These are phyloP conservation scores for Ferrisia virgata DNA, from an alignment of 2,888 invertebrate genomes.

Conservation along the genomic window DNA sequence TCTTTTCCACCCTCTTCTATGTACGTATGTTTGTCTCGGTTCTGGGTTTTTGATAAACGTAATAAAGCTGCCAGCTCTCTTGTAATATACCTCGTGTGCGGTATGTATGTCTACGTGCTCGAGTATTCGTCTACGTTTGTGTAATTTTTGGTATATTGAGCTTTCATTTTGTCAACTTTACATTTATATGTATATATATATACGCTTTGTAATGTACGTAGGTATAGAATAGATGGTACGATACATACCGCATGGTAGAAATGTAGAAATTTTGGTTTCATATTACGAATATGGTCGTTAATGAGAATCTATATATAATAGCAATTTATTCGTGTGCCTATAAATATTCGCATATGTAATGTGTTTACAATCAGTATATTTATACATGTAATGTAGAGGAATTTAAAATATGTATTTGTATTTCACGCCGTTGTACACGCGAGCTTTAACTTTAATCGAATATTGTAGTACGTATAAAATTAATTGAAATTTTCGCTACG, in stretches of 20 bases:
- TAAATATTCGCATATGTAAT: not conserved
- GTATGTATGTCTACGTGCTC: not conserved
- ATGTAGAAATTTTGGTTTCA: not conserved
- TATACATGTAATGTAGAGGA: not conserved
- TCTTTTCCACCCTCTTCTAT: no score
- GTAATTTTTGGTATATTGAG: not conserved
- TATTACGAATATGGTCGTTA: not conserved
- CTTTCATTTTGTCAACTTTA: not conserved
- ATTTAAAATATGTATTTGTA: not conserved
- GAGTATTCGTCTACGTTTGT: not conserved
- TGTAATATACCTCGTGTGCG: not conserved
- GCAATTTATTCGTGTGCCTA: not conserved
- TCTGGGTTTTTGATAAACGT: not conserved
- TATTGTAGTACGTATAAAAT: not conserved
- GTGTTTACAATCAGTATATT: no score
- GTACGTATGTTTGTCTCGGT: no score
- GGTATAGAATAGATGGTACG: no score
- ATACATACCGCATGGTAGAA: no score
- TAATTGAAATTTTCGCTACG: not conserved
- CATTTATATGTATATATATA: not conserved
- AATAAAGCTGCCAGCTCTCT: not conserved
- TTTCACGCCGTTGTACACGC: not conserved
- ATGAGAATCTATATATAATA: not conserved
- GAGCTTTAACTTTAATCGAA: no score
- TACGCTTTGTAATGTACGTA: no score